Conservation (phyloP, 2,797 vertebrate genomes). For the Fistularia tabacaria region DNA sequence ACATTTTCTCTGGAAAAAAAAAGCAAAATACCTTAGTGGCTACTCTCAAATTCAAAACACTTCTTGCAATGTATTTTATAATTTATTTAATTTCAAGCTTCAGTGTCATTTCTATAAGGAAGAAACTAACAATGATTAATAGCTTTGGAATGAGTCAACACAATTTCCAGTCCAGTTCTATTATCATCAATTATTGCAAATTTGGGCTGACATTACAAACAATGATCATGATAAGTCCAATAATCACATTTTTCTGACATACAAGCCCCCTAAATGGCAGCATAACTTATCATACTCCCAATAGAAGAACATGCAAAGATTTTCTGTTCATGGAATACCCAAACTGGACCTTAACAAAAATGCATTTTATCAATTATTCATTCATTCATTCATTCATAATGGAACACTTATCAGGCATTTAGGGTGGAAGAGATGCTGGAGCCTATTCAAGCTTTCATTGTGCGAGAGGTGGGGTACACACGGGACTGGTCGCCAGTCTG, state of each 20-base stretch:
- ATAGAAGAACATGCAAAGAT: constrained; percentile 50
- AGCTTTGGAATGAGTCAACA: constrained; percentile 49
- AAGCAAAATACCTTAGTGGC: constrained; percentile 10
- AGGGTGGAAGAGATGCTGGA: no score
- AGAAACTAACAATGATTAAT: constrained; percentile 64
- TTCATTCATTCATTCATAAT: no score
- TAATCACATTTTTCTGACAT: constrained; percentile 65
- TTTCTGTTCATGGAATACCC: constrained; percentile 5
- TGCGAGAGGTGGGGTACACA: no score
- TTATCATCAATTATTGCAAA: constrained; percentile 68
- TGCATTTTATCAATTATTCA: no score
- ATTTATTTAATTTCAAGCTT: neutral
- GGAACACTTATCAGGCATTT: no score
- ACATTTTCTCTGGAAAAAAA: constrained; percentile 11
- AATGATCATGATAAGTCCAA: constrained; percentile 71
- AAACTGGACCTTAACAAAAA: no score
- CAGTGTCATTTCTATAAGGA: constrained; percentile 27
- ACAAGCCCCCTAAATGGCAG: constrained; percentile 67
- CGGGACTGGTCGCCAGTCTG: no score
- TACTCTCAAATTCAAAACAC: neutral
- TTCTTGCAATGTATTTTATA: neutral
- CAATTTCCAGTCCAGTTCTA: constrained; percentile 60
- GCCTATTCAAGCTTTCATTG: no score
- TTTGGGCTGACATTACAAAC: constrained; percentile 61
- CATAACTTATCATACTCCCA: constrained; percentile 66